These are phyloP conservation scores for Manduca sexta DNA, from an alignment of 1,140 invertebrate genomes.

Conservation along the genomic window DNA sequence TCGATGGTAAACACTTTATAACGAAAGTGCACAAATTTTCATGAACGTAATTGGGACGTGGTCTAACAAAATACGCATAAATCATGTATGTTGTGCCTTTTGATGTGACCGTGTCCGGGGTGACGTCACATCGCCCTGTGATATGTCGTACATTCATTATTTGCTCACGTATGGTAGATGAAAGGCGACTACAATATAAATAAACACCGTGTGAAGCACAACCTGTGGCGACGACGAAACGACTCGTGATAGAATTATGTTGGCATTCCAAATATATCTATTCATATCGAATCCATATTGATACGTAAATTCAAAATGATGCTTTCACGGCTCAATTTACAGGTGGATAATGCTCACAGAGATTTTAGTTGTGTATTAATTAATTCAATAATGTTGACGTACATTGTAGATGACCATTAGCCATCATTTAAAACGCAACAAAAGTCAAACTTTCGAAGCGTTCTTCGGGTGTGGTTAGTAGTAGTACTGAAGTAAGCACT, in stretches of 20 bases:
- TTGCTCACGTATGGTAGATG: constrained; percentile 63
- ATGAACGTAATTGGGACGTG: constrained; percentile 49
- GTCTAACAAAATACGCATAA: constrained; percentile 58
- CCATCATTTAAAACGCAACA: no score
- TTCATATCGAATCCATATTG: no score
- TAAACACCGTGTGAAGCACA: constrained; percentile 60
- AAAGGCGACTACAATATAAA: constrained; percentile 64
- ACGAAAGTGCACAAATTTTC: constrained; percentile 60
- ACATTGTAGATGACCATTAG: no score
- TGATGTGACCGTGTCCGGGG: constrained; percentile 58
- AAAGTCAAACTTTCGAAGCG: no score
- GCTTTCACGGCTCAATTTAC: no score
- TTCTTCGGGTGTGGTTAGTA: no score
- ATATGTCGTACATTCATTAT: constrained; percentile 64
- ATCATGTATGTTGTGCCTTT: constrained; percentile 47
- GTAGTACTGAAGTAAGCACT: no score
- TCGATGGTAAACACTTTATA: constrained; percentile 49
- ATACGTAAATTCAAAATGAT: no score
- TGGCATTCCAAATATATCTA: constrained; percentile 22
- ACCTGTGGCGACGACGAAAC: constrained; percentile 50
- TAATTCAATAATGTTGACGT: no score
- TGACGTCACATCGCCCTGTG: constrained; percentile 48
- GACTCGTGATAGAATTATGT: constrained; percentile 48
- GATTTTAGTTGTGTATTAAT: no score
- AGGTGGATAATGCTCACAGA: no score